phyloP scores from a whole-genome alignment of 2,888 invertebrate species.

The Zygaena filipendulae region DNA sequence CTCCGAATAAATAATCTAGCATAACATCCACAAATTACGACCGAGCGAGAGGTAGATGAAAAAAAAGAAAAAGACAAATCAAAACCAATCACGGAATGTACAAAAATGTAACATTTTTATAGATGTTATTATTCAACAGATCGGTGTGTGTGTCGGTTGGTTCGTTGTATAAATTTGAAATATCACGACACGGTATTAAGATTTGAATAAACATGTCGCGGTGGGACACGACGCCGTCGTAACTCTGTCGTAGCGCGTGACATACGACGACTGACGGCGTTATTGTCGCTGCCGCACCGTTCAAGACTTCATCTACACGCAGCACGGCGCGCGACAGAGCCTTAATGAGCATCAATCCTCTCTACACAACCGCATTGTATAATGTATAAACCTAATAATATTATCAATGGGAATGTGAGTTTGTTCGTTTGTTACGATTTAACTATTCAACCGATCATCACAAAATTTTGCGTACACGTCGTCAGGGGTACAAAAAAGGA shows the following conservation, averaged over 20 bases:
- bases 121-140: constrained; percentile 4
- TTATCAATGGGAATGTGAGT: too few relatives aligned
- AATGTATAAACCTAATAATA: too few relatives aligned
- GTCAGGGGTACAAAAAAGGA: too few relatives aligned
- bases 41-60: too few relatives aligned
- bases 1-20: not conserved
- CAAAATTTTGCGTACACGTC: too few relatives aligned
- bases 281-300: constrained; percentile 24
- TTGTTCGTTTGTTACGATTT: too few relatives aligned
- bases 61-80: not conserved
- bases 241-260: constrained; percentile 30
- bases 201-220: constrained; percentile 58
- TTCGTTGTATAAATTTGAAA: constrained; percentile 43
- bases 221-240: constrained; percentile 18
- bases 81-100: not conserved
- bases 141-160: constrained; percentile 12
- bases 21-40: constrained; percentile 5
- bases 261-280: constrained; percentile 29
- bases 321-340: constrained; percentile 10
- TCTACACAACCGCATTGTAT: too few relatives aligned
- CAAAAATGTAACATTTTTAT: not conserved
- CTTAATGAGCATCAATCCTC: too few relatives aligned
- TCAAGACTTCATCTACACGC: constrained; percentile 35
- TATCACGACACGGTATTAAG: constrained; percentile 48
- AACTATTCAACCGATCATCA: too few relatives aligned